These are phyloP conservation scores for Baryphthengus martii DNA, from an alignment of 2,113 vertebrate genomes.

Conservation along the genomic window DNA sequence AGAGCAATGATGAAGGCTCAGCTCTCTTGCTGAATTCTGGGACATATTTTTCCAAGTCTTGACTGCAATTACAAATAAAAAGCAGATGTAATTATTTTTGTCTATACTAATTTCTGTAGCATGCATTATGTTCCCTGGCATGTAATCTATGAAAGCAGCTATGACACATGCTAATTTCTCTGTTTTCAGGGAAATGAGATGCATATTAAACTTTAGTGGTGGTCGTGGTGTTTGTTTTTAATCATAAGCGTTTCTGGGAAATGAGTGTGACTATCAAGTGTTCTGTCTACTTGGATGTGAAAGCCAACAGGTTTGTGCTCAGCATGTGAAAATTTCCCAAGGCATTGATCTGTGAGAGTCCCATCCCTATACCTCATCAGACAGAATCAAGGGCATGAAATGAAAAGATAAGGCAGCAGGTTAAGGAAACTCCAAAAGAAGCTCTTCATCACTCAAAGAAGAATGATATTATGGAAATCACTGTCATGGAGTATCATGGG, in stretches of 20 bases:
- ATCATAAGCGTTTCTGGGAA: not conserved
- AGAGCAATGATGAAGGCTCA: constrained; percentile 2
- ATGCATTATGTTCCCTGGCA: constrained; percentile 18
- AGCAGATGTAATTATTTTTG: constrained; percentile 55
- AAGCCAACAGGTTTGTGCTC: not conserved
- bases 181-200: constrained; percentile 28
- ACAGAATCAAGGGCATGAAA: not conserved
- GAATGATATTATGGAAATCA: not conserved
- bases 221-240: constrained; percentile 19
- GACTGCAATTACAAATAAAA: constrained; percentile 41
- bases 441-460: not conserved
- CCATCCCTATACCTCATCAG: not conserved
- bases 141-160: constrained; percentile 44
- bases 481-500: not conserved
- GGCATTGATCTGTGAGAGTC: not conserved
- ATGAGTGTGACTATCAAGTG: not conserved
- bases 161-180: constrained; percentile 19
- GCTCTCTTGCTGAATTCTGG: constrained; percentile 18
- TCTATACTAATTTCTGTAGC: constrained; percentile 19
- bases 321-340: not conserved
- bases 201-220: not conserved
- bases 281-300: not conserved
- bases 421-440: not conserved
- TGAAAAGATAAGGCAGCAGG: not conserved
- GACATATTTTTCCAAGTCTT: constrained; percentile 9